Evolutionary conservation across 2,888 invertebrate genomes (phyloP).

Genomic region (Bellardia pandia): DNA sequence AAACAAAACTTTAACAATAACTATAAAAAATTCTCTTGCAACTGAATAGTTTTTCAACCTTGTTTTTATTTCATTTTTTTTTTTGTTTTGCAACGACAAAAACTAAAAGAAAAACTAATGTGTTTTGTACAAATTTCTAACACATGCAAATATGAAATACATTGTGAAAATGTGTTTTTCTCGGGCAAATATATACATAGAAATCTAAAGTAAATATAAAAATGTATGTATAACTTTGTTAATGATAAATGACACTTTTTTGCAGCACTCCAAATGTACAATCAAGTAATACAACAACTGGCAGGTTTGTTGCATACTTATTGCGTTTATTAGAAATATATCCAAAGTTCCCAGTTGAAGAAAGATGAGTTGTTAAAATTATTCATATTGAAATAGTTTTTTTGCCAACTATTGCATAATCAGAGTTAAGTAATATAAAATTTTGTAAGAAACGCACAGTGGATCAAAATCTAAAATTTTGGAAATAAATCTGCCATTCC

Average conservation of each 20-base stretch:
- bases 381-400: no score
- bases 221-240: background rate
- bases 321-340: no score
- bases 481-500: no score
- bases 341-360: no score
- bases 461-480: no score
- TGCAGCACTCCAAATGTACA: background rate
- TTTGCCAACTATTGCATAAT: no score
- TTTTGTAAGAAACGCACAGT: no score
- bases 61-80: background rate
- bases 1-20: conserved; percentile 13
- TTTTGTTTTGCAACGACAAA: conserved; percentile 2
- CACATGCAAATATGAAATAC: conserved; percentile 18
- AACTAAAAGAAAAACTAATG: background rate
- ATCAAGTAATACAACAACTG: no score
- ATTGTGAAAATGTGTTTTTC: background rate
- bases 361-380: no score
- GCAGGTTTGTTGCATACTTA: no score
- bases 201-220: background rate
- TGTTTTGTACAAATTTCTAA: conserved; percentile 20
- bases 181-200: conserved; percentile 21
- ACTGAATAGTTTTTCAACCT: conserved; percentile 7
- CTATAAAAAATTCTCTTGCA: background rate
- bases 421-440: no score
- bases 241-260: conserved; percentile 60